Percentiles rank a stretch among this genome's conserved stretches.
Evolutionary conservation across 2,797 vertebrate species (phyloP).

Genomic region (Falco columbarius): DNA sequence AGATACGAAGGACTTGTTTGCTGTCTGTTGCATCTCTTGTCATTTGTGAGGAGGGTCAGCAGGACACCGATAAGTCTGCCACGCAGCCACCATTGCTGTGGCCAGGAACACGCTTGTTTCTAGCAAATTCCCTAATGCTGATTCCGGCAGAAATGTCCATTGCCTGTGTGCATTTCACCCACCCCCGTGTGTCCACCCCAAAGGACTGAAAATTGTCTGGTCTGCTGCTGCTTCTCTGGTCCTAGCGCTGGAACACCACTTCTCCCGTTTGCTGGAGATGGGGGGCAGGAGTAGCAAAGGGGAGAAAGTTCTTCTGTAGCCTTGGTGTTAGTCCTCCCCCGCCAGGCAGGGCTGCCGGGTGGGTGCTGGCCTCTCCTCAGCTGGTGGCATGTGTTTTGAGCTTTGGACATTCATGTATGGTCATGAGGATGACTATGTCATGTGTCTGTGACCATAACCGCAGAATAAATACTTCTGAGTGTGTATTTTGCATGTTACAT

Average conservation of each 20-base stretch:
- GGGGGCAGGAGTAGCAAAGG: background rate
- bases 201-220: background rate
- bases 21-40: background rate
- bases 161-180: background rate
- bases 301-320: background rate
- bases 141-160: background rate
- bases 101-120: background rate
- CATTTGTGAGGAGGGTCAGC: background rate
- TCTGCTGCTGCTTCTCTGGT: background rate
- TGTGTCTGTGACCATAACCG: background rate
- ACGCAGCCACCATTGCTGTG: background rate
- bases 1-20: background rate
- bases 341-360: background rate
- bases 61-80: background rate
- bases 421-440: background rate
- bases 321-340: background rate
- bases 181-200: background rate
- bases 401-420: background rate
- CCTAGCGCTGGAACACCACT: background rate
- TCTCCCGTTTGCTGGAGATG: background rate
- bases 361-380: background rate
- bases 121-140: background rate
- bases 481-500: fast-evolving
- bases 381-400: background rate
- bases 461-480: background rate